A percentile compares a stretch with the other conserved stretches of the same genome.
Conservation (phyloP, 2,113 vertebrate genomes). For the Clarias macrocephalus region DNA sequence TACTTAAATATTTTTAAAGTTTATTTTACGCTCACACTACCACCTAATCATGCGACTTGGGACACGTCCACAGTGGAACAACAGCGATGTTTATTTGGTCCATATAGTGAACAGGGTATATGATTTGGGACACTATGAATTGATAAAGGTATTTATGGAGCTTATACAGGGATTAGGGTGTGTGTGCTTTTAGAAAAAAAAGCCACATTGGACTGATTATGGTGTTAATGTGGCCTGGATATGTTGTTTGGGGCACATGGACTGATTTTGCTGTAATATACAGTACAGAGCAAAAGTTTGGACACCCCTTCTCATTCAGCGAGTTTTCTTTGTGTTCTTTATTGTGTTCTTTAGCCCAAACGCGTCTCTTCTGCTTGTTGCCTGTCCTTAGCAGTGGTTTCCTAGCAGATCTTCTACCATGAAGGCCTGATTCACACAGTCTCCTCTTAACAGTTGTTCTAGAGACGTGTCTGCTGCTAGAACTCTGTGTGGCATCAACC, state of each 20-base stretch:
- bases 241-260: no score
- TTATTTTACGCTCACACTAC: neutral
- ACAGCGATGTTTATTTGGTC: neutral
- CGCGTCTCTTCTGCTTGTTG: no score
- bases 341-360: no score
- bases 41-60: neutral
- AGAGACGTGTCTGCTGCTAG: no score
- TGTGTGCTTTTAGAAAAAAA: neutral
- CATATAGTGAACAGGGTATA: neutral
- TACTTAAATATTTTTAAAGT: neutral
- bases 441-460: no score
- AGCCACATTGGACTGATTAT: rapidly evolving
- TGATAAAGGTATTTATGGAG: neutral
- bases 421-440: no score
- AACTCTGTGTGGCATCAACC: no score
- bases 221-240: neutral
- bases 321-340: no score
- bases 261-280: neutral
- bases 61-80: neutral
- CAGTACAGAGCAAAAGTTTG: no score
- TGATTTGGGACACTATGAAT: neutral
- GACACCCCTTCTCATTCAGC: no score
- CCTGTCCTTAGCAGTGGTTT: no score
- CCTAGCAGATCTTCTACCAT: no score
- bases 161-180: neutral